Evolutionary conservation across 2,888 invertebrate genomes (phyloP).

Genomic region (Nemotelus pantherinus): DNA sequence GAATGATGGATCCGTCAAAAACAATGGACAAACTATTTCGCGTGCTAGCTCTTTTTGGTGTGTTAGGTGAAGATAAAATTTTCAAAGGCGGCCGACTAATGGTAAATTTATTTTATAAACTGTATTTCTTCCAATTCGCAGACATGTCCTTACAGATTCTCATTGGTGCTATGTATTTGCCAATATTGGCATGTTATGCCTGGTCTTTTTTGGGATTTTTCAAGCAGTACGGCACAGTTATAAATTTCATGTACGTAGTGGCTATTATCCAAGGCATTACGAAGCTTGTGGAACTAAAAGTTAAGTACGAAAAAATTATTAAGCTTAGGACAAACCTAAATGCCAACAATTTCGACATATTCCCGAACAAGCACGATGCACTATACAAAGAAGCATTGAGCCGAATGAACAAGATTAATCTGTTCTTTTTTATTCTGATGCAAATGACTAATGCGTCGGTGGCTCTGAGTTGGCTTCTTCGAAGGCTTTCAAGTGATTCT

Average conservation of each 20-base stretch:
- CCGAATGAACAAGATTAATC: not conserved
- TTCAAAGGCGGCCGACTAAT: not conserved
- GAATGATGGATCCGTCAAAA: slow-evolving; percentile 7
- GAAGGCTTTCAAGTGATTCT: not conserved
- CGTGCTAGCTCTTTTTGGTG: not conserved
- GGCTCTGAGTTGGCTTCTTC: slow-evolving; percentile 12
- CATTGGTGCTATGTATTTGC: slow-evolving; percentile 4
- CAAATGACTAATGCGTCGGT: not conserved
- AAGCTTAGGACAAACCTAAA: slow-evolving; percentile 1
- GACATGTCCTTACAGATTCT: not conserved
- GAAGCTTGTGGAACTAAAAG: slow-evolving; percentile 11
- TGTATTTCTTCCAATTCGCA: no score
- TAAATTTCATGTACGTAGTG: slow-evolving; percentile 14
- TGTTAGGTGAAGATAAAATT: not conserved
- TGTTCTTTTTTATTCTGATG: slow-evolving; percentile 19
- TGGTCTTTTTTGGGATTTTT: slow-evolving; percentile 2
- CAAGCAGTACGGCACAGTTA: not conserved
- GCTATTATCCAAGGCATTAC: not conserved
- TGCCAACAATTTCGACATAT: slow-evolving; percentile 17
- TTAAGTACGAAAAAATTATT: not conserved
- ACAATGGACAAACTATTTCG: slow-evolving; percentile 10
- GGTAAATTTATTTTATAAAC: not conserved
- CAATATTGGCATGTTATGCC: not conserved
- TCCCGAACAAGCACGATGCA: not conserved
- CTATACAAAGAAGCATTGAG: not conserved